phyloP scores from a whole-genome alignment of 2,888 invertebrate genomes.

The Drosophila kanekoi region DNA sequence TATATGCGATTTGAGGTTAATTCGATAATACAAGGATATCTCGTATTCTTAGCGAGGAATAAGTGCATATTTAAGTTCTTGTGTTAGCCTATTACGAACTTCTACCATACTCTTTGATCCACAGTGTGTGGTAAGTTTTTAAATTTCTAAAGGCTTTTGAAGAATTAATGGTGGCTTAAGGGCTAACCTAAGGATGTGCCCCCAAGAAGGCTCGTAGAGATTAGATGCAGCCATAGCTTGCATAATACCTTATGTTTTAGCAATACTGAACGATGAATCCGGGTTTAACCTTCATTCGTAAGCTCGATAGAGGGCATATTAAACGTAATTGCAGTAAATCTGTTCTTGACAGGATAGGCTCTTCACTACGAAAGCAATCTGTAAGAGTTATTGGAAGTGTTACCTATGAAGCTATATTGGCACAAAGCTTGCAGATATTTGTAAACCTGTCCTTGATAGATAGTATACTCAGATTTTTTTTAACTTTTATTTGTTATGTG shows the following conservation, averaged over 20 bases:
- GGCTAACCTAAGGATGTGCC: not conserved
- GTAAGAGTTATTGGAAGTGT: not conserved
- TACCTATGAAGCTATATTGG: not conserved
- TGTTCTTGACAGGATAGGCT: slow-evolving; percentile 1
- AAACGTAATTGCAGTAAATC: not conserved
- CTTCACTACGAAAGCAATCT: not conserved
- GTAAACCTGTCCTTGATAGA: no score
- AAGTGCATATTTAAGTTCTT: not conserved
- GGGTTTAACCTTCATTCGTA: not conserved
- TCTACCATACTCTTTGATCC: not conserved
- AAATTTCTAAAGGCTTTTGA: not conserved
- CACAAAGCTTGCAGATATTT: no score
- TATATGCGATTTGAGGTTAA: not conserved
- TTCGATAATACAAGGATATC: not conserved
- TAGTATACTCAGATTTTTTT: no score
- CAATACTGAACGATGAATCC: not conserved
- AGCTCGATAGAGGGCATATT: no score
- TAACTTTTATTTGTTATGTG: no score
- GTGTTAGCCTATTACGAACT: not conserved
- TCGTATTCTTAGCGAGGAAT: slow-evolving; percentile 25
- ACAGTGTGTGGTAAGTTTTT: not conserved
- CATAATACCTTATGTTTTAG: no score
- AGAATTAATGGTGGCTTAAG: not conserved
- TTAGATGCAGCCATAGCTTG: not conserved
- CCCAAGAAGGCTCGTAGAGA: slow-evolving; percentile 15